phyloP scores from a whole-genome alignment of 1,140 invertebrate species.

The Paramacrobiotus metropolitanus region DNA sequence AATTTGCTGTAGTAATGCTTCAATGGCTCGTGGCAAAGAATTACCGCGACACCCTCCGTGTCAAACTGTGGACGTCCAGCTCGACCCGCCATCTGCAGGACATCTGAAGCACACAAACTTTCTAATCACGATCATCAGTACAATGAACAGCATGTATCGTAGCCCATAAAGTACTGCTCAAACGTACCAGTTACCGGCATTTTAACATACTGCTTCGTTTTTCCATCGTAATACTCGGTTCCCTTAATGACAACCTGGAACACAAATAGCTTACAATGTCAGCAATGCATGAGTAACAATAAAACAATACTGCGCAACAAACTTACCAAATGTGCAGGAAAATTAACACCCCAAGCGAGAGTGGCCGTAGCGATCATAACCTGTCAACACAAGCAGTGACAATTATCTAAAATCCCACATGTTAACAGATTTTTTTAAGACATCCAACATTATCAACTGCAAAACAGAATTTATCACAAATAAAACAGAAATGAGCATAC shows the following conservation, averaged over 20 bases:
- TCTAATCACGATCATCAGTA: slow-evolving; percentile 2
- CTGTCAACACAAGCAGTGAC: no score
- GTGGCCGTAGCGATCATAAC: slow-evolving; percentile 91
- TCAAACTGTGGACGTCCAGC: slow-evolving; percentile 91
- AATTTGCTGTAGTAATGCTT: slow-evolving; percentile 99
- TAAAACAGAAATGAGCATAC: slow-evolving; percentile 21
- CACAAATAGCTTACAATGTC: slow-evolving; percentile 29
- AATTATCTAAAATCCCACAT: no score
- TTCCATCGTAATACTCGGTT: slow-evolving; percentile 96
- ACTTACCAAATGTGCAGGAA: slow-evolving; percentile 79
- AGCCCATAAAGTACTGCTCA: neutral
- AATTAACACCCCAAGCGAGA: slow-evolving; percentile 94
- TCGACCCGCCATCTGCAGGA: slow-evolving; percentile 96
- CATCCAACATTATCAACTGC: no score
- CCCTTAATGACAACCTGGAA: slow-evolving; percentile 37
- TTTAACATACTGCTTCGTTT: slow-evolving; percentile 83
- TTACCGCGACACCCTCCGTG: slow-evolving; percentile 75
- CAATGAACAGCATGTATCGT: neutral
- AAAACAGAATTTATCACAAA: slow-evolving; percentile 3
- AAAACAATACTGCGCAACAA: slow-evolving; percentile 26
- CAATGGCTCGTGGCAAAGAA: slow-evolving; percentile 90
- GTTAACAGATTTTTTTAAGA: no score
- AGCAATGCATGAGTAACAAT: no score
- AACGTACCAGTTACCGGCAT: slow-evolving; percentile 86
- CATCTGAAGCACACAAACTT: slow-evolving; percentile 21